Conservation (phyloP, 2,888 invertebrate species). For the Tridacna crocea region DNA sequence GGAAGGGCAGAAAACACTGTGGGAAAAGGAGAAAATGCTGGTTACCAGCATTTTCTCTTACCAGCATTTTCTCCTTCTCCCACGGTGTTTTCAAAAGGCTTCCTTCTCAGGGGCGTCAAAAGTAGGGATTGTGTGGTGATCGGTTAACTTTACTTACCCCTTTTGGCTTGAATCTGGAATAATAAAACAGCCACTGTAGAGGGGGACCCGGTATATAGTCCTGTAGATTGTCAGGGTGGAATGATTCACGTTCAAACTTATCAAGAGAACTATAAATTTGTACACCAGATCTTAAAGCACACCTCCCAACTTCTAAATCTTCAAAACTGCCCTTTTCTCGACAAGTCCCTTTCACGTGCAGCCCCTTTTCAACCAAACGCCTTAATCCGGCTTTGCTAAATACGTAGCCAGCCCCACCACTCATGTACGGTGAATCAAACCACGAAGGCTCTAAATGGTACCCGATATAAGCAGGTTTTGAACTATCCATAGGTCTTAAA, state of each 20-base stretch:
- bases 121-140: too few relatives aligned
- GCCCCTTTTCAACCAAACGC: slow-evolving; percentile 50
- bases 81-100: too few relatives aligned
- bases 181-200: slow-evolving; percentile 56
- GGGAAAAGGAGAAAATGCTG: too few relatives aligned
- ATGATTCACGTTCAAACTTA: slow-evolving; percentile 57
- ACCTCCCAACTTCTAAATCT: slow-evolving; percentile 57
- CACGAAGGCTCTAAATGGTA: slow-evolving; percentile 58
- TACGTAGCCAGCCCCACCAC: slow-evolving; percentile 62
- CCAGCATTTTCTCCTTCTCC: too few relatives aligned
- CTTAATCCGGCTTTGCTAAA: slow-evolving; percentile 54
- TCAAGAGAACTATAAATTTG: slow-evolving; percentile 54
- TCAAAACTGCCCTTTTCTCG: slow-evolving; percentile 55
- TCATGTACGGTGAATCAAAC: slow-evolving; percentile 62
- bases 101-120: too few relatives aligned
- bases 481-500: slow-evolving; percentile 37
- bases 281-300: slow-evolving; percentile 52
- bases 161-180: slow-evolving; percentile 59
- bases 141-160: slow-evolving; percentile 43
- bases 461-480: slow-evolving; percentile 49
- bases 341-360: slow-evolving; percentile 46
- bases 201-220: slow-evolving; percentile 61
- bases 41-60: too few relatives aligned
- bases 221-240: slow-evolving; percentile 56
- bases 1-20: too few relatives aligned